Evolutionary conservation across 2,797 vertebrate genomes (phyloP).

Genomic region (Neosalanx taihuensis): DNA sequence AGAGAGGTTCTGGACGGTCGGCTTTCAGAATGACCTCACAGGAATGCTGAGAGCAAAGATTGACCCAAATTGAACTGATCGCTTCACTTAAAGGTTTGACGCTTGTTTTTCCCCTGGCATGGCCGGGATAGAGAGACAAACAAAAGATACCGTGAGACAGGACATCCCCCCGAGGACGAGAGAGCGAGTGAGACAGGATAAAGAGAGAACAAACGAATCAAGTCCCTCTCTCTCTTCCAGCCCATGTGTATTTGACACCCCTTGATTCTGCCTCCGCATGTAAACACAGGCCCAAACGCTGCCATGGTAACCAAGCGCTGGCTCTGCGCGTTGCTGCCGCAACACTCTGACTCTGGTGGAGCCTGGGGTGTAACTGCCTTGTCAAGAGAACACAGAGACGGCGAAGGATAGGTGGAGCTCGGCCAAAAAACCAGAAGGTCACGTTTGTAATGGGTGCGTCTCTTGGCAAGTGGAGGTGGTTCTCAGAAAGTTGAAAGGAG

Average conservation of each 20-base stretch:
- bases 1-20: too few species aligned
- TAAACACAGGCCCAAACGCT: constrained; percentile 34
- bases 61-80: background rate
- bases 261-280: constrained; percentile 40
- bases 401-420: background rate
- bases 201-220: constrained; percentile 3
- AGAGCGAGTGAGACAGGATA: constrained; percentile 13
- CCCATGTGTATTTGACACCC: constrained; percentile 8
- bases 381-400: background rate
- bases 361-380: constrained; percentile 3
- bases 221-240: background rate
- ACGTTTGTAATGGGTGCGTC: background rate
- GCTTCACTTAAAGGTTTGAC: background rate
- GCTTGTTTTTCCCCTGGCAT: too few species aligned
- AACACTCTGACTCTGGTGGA: constrained; percentile 13
- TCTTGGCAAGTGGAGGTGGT: background rate
- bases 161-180: background rate
- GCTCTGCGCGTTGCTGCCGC: background rate
- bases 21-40: background rate
- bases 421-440: background rate
- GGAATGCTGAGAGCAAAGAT: background rate
- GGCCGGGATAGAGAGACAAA: background rate
- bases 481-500: too few species aligned
- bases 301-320: constrained; percentile 38
- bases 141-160: background rate